Evolutionary conservation across 2,888 invertebrate genomes (phyloP), one percentile per base, ranked within the genome.

Genomic region (Hypena proboscidalis): DNA sequence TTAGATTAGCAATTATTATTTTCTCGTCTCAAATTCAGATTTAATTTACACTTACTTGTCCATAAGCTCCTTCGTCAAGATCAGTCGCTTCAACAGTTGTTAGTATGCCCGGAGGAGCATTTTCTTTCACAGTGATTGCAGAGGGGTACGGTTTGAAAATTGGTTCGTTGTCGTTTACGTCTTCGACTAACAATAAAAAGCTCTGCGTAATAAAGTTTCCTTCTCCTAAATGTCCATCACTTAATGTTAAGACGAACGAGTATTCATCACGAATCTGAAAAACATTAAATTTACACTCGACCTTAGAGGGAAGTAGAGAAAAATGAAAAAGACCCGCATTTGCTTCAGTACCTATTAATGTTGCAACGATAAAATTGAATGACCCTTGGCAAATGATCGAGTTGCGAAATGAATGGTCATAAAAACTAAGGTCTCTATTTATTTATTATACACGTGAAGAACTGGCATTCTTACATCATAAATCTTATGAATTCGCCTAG

Each of bases 191-290:
- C 35, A 97, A 87, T 57, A 97, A 90, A 65, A 98, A 93, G 76
- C 97, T 97, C 88, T 97, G 97, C 0, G 97, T 97, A 63, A 97
- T 95, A 83, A 94, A 97, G 82, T 96, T 97, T 43, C 96, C 96
- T 57, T 96, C 95, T 13, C 96, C 97, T 57, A 97, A 93, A 73
- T 95, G 94, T 54, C 96, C 96, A 83, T 98, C 98, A 3, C 97
- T 97, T 68, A 98, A 86, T 1, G 97, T 98, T 69, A 98, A 90
- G 60, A 98, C 96, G 72, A 98, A 92, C 46, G 95, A 94, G 80
- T 97, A 97, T 88, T 97, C 97, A 83, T 97, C 97, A 80, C 95
- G 94, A 41, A 93, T 92, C 96, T 97, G 72, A 23, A 89, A 89
- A 26, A 30, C 11, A 30, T 5, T 9, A 7, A 8, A 7, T 0